These are phyloP conservation scores for Papilio machaon DNA, from an alignment of 1,140 invertebrate species.

Conservation along the genomic window DNA sequence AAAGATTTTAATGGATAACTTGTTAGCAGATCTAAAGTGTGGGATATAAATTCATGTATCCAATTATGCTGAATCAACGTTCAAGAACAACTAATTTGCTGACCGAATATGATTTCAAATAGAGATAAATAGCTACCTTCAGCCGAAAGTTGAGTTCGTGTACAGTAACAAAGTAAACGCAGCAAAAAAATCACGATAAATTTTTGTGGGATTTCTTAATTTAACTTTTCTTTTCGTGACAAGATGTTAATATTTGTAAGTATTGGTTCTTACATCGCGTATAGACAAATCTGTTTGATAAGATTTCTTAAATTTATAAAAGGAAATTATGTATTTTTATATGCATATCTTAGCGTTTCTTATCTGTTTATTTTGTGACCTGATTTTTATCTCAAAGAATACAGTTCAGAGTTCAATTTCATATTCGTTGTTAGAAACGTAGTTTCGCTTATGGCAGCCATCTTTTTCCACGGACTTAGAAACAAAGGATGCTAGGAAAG, in stretches of 20 bases:
- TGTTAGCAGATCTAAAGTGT: background rate
- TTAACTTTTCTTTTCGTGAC: too few species aligned
- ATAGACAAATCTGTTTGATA: too few species aligned
- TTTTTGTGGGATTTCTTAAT: too few species aligned
- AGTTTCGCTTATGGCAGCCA: background rate
- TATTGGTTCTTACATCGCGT: too few species aligned
- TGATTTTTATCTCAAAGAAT: background rate
- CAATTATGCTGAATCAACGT: background rate
- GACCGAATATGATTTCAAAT: background rate
- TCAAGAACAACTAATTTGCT: background rate
- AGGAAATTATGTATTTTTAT: too few species aligned
- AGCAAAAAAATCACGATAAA: too few species aligned
- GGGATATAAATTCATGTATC: background rate
- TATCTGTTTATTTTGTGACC: background rate
- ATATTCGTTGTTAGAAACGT: conserved; percentile 11
- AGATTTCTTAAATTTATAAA: background rate
- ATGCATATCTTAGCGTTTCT: background rate
- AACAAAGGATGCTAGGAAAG: conserved; percentile 14
- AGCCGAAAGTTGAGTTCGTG: background rate
- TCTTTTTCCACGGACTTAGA: conserved; percentile 7
- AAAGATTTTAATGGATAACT: background rate
- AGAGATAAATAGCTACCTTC: background rate
- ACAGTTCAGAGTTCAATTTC: background rate
- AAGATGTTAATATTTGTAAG: too few species aligned
- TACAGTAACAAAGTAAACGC: background rate